These are phyloP conservation scores for Leptinotarsa rubiginosa DNA, from an alignment of 2,888 invertebrate species.

Conservation along the genomic window DNA sequence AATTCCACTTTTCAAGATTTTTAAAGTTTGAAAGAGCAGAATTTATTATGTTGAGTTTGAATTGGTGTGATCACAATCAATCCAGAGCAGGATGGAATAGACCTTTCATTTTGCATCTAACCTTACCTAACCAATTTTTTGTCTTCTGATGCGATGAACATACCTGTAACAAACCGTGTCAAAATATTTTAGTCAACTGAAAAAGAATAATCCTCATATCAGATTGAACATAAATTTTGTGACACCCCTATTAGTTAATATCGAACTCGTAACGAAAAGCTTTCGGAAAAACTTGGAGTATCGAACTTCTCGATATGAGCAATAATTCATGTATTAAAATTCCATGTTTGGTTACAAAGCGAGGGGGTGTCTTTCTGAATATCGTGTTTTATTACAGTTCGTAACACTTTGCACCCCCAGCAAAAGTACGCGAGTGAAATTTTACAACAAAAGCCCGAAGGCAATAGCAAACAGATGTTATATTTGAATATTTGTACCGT, in stretches of 20 bases:
- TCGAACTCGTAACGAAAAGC: background rate
- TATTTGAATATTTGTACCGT: slow-evolving; percentile 44
- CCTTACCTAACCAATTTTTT: too few species aligned
- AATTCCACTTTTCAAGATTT: too few species aligned
- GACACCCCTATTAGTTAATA: slow-evolving; percentile 9
- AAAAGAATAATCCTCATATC: background rate
- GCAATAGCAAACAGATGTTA: slow-evolving; percentile 56
- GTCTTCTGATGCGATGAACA: too few species aligned
- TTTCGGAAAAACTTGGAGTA: background rate
- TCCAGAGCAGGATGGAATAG: too few species aligned
- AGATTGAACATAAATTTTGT: slow-evolving; percentile 3
- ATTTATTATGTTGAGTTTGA: too few species aligned
- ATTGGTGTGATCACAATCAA: too few species aligned
- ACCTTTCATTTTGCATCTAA: too few species aligned
- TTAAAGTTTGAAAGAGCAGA: too few species aligned
- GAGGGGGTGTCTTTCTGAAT: slow-evolving; percentile 51
- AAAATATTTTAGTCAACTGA: too few species aligned
- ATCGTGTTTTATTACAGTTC: slow-evolving; percentile 56
- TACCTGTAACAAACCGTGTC: too few species aligned
- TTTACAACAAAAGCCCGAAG: slow-evolving; percentile 52
- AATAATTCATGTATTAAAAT: slow-evolving; percentile 42
- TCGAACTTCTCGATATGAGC: slow-evolving; percentile 25
- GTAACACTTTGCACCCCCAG: slow-evolving; percentile 53
- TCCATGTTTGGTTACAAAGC: slow-evolving; percentile 48
- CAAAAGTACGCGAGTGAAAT: slow-evolving; percentile 48